These are phyloP conservation scores for Zophobas morio DNA, from an alignment of 1,140 invertebrate species.

Conservation along the genomic window DNA sequence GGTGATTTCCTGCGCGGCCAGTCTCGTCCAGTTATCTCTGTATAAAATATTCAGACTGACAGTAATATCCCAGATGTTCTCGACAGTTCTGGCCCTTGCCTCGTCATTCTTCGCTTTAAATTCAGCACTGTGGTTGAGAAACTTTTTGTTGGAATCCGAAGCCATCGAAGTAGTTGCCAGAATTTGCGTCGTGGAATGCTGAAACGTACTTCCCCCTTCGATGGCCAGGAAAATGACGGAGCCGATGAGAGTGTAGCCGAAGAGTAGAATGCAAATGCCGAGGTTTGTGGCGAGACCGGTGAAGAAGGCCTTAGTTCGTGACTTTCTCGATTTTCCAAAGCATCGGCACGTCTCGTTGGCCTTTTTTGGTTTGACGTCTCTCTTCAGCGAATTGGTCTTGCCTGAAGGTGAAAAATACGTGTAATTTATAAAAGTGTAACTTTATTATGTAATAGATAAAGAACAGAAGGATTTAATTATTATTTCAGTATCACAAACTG, in stretches of 20 bases:
- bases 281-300: slow-evolving; percentile 87
- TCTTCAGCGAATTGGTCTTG: slow-evolving; percentile 70
- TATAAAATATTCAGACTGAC: slow-evolving; percentile 94
- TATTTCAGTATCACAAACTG: too few relatives aligned
- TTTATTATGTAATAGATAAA: too few relatives aligned
- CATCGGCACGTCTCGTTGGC: slow-evolving; percentile 73
- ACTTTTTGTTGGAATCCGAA: slow-evolving; percentile 52
- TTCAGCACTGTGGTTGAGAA: slow-evolving; percentile 59
- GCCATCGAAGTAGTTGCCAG: slow-evolving; percentile 63
- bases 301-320: slow-evolving; percentile 75
- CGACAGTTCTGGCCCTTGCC: slow-evolving; percentile 82
- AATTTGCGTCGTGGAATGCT: slow-evolving; percentile 60
- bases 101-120: slow-evolving; percentile 71
- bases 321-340: slow-evolving; percentile 72
- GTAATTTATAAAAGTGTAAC: too few relatives aligned
- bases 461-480: too few relatives aligned
- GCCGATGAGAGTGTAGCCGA: slow-evolving; percentile 91
- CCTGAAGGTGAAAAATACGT: slow-evolving; percentile 56
- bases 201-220: slow-evolving; percentile 81
- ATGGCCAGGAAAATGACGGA: slow-evolving; percentile 94
- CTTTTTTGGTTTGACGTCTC: slow-evolving; percentile 62
- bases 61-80: slow-evolving; percentile 96
- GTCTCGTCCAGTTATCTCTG: slow-evolving; percentile 93
- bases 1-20: slow-evolving; percentile 88
- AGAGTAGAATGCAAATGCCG: slow-evolving; percentile 88